These are phyloP conservation scores for Anoplopoma fimbria DNA, from an alignment of 2,113 vertebrate species.

Conservation along the genomic window DNA sequence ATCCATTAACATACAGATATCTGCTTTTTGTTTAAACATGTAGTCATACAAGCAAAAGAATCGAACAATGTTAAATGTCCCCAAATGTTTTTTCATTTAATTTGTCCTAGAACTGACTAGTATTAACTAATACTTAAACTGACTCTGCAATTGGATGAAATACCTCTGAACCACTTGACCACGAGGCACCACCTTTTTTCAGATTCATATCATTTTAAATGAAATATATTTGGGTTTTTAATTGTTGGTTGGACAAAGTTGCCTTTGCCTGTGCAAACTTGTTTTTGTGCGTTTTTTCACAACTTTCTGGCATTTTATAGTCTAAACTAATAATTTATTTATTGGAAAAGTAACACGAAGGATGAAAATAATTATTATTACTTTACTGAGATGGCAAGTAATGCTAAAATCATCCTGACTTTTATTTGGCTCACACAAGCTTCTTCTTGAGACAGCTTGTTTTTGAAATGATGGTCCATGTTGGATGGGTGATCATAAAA, in stretches of 20 bases:
- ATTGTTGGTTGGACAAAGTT: background rate
- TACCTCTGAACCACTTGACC: background rate
- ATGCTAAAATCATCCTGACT: constrained; percentile 4
- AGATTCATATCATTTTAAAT: background rate
- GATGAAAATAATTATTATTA: background rate
- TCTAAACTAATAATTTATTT: background rate
- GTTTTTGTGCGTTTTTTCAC: background rate
- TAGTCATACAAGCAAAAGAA: too few relatives aligned
- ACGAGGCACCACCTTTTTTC: background rate
- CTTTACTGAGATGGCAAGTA: constrained; percentile 2
- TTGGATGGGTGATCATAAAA: constrained; percentile 27
- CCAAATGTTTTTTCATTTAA: background rate
- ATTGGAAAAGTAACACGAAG: background rate
- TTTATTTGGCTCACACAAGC: constrained; percentile 6
- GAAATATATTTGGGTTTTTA: background rate
- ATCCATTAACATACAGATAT: background rate
- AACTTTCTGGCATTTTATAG: background rate
- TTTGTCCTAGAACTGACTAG: background rate
- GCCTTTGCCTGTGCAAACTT: background rate
- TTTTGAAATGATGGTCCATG: constrained; percentile 9
- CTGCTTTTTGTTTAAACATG: background rate
- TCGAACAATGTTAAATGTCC: background rate
- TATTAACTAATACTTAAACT: background rate
- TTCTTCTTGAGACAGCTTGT: constrained; percentile 31
- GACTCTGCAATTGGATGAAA: background rate